Percentiles rank a stretch among this genome's conserved stretches.
These are phyloP conservation scores for Drosophila pullipes DNA, from an alignment of 2,888 invertebrate species.

Conservation along the genomic window DNA sequence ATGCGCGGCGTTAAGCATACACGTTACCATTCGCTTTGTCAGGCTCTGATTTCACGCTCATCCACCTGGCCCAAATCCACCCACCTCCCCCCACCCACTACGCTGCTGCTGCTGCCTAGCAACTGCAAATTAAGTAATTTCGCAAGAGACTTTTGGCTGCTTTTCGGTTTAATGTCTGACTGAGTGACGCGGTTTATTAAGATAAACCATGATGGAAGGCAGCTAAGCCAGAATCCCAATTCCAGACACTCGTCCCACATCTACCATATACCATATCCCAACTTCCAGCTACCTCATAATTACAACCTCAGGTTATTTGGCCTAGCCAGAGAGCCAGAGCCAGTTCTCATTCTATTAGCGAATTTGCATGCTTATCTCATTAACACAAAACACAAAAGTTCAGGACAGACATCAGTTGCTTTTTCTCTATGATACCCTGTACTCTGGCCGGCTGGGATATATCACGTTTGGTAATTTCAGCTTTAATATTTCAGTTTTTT, in stretches of 20 bases:
- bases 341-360: conserved; percentile 70
- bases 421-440: conserved; percentile 6
- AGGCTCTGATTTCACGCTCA: conserved; percentile 63
- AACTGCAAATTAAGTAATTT: conserved; percentile 80
- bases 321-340: conserved; percentile 11
- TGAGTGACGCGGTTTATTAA: conserved; percentile 78
- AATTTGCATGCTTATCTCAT: conserved; percentile 80
- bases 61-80: background rate
- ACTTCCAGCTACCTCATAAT: conserved; percentile 49
- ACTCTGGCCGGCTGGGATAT: background rate
- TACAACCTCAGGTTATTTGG: conserved; percentile 52
- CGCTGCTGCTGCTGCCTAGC: conserved; percentile 39
- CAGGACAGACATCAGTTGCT: conserved; percentile 31
- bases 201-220: conserved; percentile 81
- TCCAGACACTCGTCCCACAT: background rate
- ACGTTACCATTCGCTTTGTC: conserved; percentile 54
- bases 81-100: background rate
- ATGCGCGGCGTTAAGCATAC: conserved; percentile 47
- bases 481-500: no score
- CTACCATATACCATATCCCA: conserved; percentile 10
- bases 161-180: conserved; percentile 76
- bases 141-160: conserved; percentile 73
- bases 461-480: background rate
- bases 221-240: conserved; percentile 42
- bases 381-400: conserved; percentile 70